Base-by-base conservation (phyloP, 1,140 invertebrate genomes). In the Telenomus remus region DNA sequence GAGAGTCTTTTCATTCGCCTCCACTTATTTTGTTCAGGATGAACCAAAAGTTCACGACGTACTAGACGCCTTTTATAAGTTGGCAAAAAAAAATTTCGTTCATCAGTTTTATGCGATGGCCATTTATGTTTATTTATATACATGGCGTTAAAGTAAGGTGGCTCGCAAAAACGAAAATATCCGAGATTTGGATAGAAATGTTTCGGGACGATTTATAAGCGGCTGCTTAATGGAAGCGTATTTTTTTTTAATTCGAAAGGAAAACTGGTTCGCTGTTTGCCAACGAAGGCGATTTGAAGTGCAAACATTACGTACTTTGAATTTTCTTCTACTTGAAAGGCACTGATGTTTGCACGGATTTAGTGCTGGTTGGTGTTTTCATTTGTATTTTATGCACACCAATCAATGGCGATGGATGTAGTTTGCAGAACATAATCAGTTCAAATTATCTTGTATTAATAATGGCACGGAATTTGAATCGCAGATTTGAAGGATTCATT, bases 1-100 rank as follows among this genome's bases (percentile, higher is more conserved):
- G 68, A 70, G 50, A 65, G 69, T 63, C 73, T 76, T 76, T 76
- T 76, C 74, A 76, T 71, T 71, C 63, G 61, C 57, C 46, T 63
- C 61, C 39, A 59, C 66, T 64, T 76, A 76, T 69, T 71, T 70
- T 50, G 61, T 48, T 55, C 56, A 59, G 48, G 57, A 72, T 72
- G 63, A 72, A 65, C 68, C 68, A 42, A 68, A 72, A 77, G 63
- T 77, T 72, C 68, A 61, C 53, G 56, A 56, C 35, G 53, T 68
- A 65, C 49, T 60, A 65, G 64, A 59, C 60, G 65, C 65, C 70
- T 78, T 66, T 56, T 68, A 72, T 60, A 74, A 70, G 55, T 74
- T 66, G 46, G 55, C 56, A 49, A 61, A 70, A 49, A 61, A 70
- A 44, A 44, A 59, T 57, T 66, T 78, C 70, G 65, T 65, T 74